These are phyloP conservation scores for Tylochromis polylepis DNA, from an alignment of 2,113 vertebrate species.

Conservation along the genomic window DNA sequence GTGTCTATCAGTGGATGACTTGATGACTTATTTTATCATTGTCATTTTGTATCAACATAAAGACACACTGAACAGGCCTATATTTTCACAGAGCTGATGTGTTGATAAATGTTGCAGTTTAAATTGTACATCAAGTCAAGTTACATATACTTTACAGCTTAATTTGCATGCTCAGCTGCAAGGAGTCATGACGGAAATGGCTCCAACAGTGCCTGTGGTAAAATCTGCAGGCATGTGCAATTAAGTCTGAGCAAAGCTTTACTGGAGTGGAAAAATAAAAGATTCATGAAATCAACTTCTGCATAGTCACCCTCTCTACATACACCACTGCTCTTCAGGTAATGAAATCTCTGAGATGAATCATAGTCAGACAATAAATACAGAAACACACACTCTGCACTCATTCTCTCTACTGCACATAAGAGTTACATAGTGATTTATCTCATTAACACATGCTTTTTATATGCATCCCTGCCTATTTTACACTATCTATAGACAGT, in stretches of 20 bases:
- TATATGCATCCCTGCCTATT: background rate
- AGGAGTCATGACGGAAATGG: background rate
- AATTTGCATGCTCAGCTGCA: background rate
- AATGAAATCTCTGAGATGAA: background rate
- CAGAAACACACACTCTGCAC: background rate
- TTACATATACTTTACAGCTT: background rate
- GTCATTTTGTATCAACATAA: background rate
- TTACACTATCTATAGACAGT: background rate
- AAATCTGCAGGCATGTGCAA: background rate
- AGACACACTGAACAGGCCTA: background rate
- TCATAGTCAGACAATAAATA: background rate
- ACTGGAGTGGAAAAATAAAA: conserved; percentile 20
- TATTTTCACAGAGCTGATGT: background rate
- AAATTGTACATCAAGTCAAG: background rate
- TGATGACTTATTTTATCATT: background rate
- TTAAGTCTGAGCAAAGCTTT: conserved; percentile 2
- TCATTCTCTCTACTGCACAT: background rate
- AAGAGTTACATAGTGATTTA: background rate
- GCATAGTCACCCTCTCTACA: background rate
- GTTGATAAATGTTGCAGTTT: background rate
- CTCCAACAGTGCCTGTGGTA: background rate
- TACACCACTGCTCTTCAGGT: background rate
- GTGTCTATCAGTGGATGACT: background rate
- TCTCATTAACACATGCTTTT: background rate
- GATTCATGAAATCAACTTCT: conserved; percentile 38